These are phyloP conservation scores for Drosophila ficusphila DNA, from an alignment of 1,140 invertebrate genomes.

Conservation along the genomic window DNA sequence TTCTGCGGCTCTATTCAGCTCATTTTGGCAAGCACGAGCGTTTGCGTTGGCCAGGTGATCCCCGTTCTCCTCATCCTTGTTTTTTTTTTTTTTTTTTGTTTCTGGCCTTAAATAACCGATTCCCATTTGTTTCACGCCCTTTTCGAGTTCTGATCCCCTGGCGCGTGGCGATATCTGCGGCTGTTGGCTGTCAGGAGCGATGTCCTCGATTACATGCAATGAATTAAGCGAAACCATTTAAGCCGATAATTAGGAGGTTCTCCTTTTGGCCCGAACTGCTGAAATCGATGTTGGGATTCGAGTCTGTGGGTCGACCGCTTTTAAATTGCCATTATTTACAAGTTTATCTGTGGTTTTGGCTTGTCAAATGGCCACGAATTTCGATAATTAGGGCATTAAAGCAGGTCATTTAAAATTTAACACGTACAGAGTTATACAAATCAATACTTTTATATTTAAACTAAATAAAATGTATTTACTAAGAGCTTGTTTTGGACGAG, in stretches of 20 bases:
- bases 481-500: too few relatives aligned
- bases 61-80: background rate
- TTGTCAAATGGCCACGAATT: too few relatives aligned
- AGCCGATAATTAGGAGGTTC: slow-evolving; percentile 28
- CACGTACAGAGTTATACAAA: too few relatives aligned
- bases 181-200: slow-evolving; percentile 11
- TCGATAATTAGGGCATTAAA: background rate
- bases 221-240: slow-evolving; percentile 26
- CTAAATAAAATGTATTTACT: too few relatives aligned
- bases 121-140: slow-evolving; percentile 49
- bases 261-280: background rate
- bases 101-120: slow-evolving; percentile 56
- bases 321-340: background rate
- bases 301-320: background rate
- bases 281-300: background rate
- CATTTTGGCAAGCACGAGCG: slow-evolving; percentile 51
- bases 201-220: slow-evolving; percentile 40
- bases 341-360: background rate
- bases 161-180: slow-evolving; percentile 5
- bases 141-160: slow-evolving; percentile 31
- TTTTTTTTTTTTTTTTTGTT: too few relatives aligned
- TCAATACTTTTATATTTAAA: too few relatives aligned
- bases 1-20: slow-evolving; percentile 29
- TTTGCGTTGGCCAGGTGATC: slow-evolving; percentile 2
- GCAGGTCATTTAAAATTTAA: background rate